These are phyloP conservation scores for Parnassius apollo DNA, from an alignment of 2,888 invertebrate species.

Conservation along the genomic window DNA sequence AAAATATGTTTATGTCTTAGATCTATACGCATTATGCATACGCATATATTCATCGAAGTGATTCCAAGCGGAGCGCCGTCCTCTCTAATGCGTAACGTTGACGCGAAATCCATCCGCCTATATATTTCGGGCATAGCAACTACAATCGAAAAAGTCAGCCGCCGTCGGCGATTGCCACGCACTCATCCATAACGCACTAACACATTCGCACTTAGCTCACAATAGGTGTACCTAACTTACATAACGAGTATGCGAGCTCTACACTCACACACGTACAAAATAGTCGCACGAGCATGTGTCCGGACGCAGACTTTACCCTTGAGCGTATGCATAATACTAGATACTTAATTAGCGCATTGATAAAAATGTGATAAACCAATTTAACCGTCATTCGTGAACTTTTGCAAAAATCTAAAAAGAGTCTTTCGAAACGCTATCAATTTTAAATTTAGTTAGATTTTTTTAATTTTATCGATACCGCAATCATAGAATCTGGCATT, in stretches of 20 bases:
- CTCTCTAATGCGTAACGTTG: slow-evolving; percentile 55
- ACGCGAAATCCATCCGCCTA: slow-evolving; percentile 68
- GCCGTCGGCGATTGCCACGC: slow-evolving; percentile 55
- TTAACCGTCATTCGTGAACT: slow-evolving; percentile 47
- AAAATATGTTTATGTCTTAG: too few relatives aligned
- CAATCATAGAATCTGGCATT: too few relatives aligned
- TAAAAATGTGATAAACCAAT: slow-evolving; percentile 72
- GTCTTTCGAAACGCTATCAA: too few relatives aligned
- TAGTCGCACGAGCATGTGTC: slow-evolving; percentile 54
- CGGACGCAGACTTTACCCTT: slow-evolving; percentile 75
- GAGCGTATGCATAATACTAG: slow-evolving; percentile 72
- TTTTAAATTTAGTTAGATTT: too few relatives aligned
- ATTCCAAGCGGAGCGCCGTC: slow-evolving; percentile 30
- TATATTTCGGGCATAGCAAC: slow-evolving; percentile 78
- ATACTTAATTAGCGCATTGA: slow-evolving; percentile 76
- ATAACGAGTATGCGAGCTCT: slow-evolving; percentile 37
- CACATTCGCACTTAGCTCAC: slow-evolving; percentile 55
- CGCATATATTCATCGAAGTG: background rate
- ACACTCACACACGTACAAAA: slow-evolving; percentile 43
- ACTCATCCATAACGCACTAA: slow-evolving; percentile 49
- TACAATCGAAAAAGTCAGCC: slow-evolving; percentile 72
- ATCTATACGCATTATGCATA: background rate
- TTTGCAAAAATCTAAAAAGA: slow-evolving; percentile 27
- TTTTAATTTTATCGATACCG: too few relatives aligned
- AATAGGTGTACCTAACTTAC: slow-evolving; percentile 60